Evolutionary conservation across 2,113 vertebrate species (phyloP).

Genomic region (Cyphomyrus discorhynchus): DNA sequence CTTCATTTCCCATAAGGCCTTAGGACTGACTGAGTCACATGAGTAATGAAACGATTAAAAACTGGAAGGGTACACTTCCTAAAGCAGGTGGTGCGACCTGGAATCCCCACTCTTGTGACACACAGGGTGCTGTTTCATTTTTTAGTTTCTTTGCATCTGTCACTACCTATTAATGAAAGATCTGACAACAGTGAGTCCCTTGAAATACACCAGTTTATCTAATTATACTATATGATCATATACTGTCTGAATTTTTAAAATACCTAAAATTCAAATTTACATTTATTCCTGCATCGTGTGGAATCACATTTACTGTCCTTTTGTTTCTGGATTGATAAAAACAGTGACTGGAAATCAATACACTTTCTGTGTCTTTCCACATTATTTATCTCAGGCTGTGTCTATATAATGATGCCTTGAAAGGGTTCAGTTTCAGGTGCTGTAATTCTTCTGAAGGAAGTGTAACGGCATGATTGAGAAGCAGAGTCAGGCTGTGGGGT

Average conservation of each 20-base stretch:
- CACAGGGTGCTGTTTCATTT: neutral
- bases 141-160: neutral
- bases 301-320: neutral
- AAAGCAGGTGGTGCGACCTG: neutral
- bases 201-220: neutral
- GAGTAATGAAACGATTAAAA: neutral
- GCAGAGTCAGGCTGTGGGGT: neutral
- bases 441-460: neutral
- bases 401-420: neutral
- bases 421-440: neutral
- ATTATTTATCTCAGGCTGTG: neutral
- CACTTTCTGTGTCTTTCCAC: constrained; percentile 11
- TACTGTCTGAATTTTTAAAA: neutral
- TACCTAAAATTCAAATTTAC: constrained; percentile 5
- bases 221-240: neutral
- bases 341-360: constrained; percentile 8
- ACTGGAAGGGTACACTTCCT: neutral
- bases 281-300: constrained; percentile 3
- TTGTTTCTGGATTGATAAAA: constrained; percentile 13
- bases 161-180: neutral
- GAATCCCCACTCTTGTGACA: neutral
- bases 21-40: neutral
- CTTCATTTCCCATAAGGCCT: neutral
- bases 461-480: neutral
- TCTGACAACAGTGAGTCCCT: neutral